A percentile compares a stretch with the other conserved stretches of the same genome.
Conservation (phyloP, 2,888 invertebrate genomes). For the Caenorhabditis sp. region DNA sequence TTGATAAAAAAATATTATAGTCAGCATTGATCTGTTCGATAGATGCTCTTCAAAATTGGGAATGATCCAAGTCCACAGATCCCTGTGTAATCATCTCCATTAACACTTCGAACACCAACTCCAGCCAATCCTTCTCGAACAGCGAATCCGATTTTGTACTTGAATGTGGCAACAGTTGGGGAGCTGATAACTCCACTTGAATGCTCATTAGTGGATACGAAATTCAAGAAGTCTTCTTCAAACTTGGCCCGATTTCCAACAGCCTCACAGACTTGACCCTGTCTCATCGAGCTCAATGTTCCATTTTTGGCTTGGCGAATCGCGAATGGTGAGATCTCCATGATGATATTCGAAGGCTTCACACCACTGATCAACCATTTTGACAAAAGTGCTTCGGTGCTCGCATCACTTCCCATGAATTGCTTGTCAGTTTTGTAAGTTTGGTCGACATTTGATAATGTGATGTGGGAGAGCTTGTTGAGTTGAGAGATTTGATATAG, state of each 20-base stretch:
- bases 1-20: background rate
- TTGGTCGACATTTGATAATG: slow-evolving; percentile 13
- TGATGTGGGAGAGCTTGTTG: slow-evolving; percentile 23
- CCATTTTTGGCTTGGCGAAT: slow-evolving; percentile 1
- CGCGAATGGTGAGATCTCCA: slow-evolving; percentile 36
- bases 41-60: slow-evolving; percentile 39
- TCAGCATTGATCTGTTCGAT: slow-evolving; percentile 7
- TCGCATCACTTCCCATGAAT: background rate
- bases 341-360: slow-evolving; percentile 26
- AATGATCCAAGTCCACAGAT: slow-evolving; percentile 41
- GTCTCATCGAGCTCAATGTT: background rate
- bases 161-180: slow-evolving; percentile 19
- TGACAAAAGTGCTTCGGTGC: slow-evolving; percentile 14
- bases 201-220: background rate
- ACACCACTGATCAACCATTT: slow-evolving; percentile 19
- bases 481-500: slow-evolving; percentile 17
- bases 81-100: slow-evolving; percentile 36
- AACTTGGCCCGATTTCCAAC: slow-evolving; percentile 22
- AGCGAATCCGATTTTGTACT: slow-evolving; percentile 34
- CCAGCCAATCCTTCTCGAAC: slow-evolving; percentile 30
- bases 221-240: slow-evolving; percentile 5
- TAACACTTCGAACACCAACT: slow-evolving; percentile 16
- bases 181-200: background rate
- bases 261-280: slow-evolving; percentile 12
- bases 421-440: slow-evolving; percentile 13